Evolutionary conservation across 2,797 vertebrate genomes (phyloP), one percentile per base, ranked within the genome.

Genomic region (Epinephelus coioides): DNA sequence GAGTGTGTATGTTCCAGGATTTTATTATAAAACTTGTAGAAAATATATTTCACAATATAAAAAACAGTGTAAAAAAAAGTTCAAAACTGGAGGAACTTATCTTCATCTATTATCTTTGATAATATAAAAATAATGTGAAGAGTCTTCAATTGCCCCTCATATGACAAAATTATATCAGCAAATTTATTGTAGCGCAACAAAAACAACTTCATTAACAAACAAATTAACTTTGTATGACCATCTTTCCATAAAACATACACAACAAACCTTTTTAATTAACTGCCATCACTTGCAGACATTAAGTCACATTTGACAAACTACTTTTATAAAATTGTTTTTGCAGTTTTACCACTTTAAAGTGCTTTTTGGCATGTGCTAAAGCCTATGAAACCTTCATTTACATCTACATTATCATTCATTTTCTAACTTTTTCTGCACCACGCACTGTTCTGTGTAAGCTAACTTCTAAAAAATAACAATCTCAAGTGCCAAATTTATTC

Each of bases 351-450:
- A 50, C 30, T 49, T 27, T 49, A n/a, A 17, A 34, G 6, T n/a
- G 6, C 14, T 0, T 38, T 59, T 19, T 11, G 4, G 4, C 3
- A 5, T 50, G 9, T 25, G 0, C 5, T 3, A 6, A 0, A 61
- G 19, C 1, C n/a, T 11, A 0, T 3, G 44, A 50, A 43, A 3
- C 2, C 13, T 7, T 34, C 12, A 19, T 55, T 19, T 4, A 63
- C 4, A n/a, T 27, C 38, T 15, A 19, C 2, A 34, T 44, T 12
- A 27, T 9, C 0, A 2, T 19, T 47, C 0, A 8, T 49, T 21
- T 23, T 23, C 8, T 17, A 21, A 0, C 8, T 8, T 23, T 14
- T 2, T 12, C 0, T 6, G 0, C 10, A 54, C 2, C n/a, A 23
- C 1, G 7, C 4, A 21, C 38, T 3, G 2, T 10, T 61, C 5